Conservation (phyloP, 2,888 invertebrate genomes). For the Diarsia brunnea region DNA sequence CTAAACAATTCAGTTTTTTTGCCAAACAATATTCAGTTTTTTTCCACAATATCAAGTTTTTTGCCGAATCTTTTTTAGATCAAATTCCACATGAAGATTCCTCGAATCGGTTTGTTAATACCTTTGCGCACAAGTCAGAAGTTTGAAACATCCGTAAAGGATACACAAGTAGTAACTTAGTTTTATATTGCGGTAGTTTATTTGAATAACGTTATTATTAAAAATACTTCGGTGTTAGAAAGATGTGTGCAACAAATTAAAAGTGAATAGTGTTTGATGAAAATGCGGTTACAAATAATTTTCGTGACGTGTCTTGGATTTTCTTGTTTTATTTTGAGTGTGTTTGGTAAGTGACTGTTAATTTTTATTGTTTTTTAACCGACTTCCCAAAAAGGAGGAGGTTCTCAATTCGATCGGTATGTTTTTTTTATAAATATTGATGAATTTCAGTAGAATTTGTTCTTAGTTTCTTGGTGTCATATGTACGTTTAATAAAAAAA, state of each 20-base stretch:
- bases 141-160: constrained; percentile 44
- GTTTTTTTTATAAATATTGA: neutral
- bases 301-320: constrained; percentile 56
- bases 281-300: constrained; percentile 39
- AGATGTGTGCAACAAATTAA: constrained; percentile 40
- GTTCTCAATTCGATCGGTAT: no score
- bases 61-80: constrained; percentile 57
- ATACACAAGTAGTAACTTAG: neutral
- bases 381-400: no score
- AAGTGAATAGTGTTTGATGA: constrained; percentile 1
- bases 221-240: constrained; percentile 34
- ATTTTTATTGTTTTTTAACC: neutral
- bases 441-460: neutral
- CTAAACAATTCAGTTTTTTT: neutral
- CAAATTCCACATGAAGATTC: constrained; percentile 45
- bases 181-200: constrained; percentile 6
- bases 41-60: constrained; percentile 37
- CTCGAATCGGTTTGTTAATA: constrained; percentile 38
- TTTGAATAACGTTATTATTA: constrained; percentile 42
- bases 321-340: constrained; percentile 2
- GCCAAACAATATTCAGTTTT: constrained; percentile 8
- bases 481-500: neutral
- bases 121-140: constrained; percentile 8
- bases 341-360: constrained; percentile 40
- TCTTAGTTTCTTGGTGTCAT: neutral